These are phyloP conservation scores for Tolmerus cingulatus DNA, from an alignment of 2,888 invertebrate species.

Conservation along the genomic window DNA sequence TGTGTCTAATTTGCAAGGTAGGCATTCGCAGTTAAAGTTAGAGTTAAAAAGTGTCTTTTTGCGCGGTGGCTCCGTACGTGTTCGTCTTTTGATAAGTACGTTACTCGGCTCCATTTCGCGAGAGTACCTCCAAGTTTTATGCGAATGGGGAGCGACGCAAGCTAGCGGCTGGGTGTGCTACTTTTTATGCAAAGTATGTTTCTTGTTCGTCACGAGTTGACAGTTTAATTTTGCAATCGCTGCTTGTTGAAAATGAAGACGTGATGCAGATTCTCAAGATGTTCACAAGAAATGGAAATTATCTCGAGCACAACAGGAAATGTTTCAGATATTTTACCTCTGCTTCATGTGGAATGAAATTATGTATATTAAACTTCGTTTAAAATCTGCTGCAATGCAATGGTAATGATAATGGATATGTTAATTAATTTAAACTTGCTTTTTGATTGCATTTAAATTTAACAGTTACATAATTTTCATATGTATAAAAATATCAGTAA, in stretches of 20 bases:
- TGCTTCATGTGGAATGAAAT: background rate
- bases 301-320: background rate
- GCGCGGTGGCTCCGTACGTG: background rate
- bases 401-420: background rate
- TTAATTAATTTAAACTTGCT: background rate
- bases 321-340: background rate
- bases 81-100: background rate
- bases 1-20: background rate
- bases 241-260: background rate
- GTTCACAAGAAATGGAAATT: background rate
- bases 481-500: too few relatives aligned
- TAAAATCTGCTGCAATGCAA: background rate
- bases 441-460: background rate
- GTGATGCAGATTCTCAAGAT: background rate
- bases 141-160: background rate
- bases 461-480: too few relatives aligned
- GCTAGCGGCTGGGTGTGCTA: background rate
- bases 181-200: background rate
- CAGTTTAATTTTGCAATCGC: background rate
- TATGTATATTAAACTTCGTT: background rate
- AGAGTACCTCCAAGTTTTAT: background rate
- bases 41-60: background rate
- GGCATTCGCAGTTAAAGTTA: background rate
- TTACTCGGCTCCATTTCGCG: background rate
- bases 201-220: background rate